Evolutionary conservation across 2,797 vertebrate genomes (phyloP), one percentile per base, ranked within the genome.

Genomic region (Percopsis omiscomaycus): DNA sequence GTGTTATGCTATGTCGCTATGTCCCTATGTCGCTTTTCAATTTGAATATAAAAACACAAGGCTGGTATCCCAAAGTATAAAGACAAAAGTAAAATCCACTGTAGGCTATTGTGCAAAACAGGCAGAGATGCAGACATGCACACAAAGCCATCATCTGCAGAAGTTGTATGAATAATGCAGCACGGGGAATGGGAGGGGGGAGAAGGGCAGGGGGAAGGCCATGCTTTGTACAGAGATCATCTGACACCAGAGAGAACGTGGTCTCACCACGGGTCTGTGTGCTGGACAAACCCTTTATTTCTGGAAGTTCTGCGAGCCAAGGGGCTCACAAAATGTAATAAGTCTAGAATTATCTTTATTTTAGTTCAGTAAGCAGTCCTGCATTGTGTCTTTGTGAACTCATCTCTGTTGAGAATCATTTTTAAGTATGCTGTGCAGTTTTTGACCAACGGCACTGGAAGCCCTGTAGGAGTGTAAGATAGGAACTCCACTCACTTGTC

Each of bases 241-340:
- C 81, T 80, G 84, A 82, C 81, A 79, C 76, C 68, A 75, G 69
- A 80, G 69, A 74, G 73, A 82, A 83, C 79, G 75, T 66, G 76
- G 70, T 62, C 77, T 68, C 80, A 87, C 71, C 83, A 72, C 76
- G 80, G 75, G 79, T 79, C 64, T 80, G 61, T 77, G 64, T 76
- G 67, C 83, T 75, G 75, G 81, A 80, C 71, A 71, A 64, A 68
- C 68, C 69, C 64, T 67, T 78, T 66, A 66, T 66, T 66, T 55
- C 14, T 56, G 56, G 62, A 48, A 56, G 55, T 60, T 37, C 32
- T 37, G 32, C 6, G 4, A 37, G 4, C 32, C 32, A 37, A 37
- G 32, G 32, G 32, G 32, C 32, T 37, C 22, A 6, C 32, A 37
- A 37, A 37, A 5, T 37, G 6, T 37, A 48, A 12, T 12, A 48